A percentile compares a stretch with the other conserved stretches of the same genome.
These are phyloP conservation scores for Aurelia coerulea DNA, from an alignment of 30 jellyfish, hydroid and myxozoan species.

Conservation along the genomic window DNA sequence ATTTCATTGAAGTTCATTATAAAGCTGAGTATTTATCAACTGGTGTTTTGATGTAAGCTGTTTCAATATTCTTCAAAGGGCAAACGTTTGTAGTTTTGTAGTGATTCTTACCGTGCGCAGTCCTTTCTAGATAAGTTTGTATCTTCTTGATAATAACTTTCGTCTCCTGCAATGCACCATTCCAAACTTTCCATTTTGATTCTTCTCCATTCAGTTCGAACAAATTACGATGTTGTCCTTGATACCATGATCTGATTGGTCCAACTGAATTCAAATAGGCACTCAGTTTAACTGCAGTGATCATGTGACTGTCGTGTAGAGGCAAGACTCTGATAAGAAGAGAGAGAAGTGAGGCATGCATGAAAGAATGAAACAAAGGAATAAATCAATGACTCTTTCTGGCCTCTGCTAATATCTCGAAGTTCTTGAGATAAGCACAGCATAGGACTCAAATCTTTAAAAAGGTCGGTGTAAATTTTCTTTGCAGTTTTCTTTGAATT, in stretches of 20 bases:
- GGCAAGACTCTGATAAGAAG: constrained; percentile 61
- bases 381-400: too few relatives aligned
- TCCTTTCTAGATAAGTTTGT: constrained; percentile 71
- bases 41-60: too few relatives aligned
- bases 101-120: constrained; percentile 53
- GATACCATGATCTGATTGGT: constrained; percentile 58
- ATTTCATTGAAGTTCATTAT: too few relatives aligned
- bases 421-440: too few relatives aligned
- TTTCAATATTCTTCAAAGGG: too few relatives aligned
- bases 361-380: too few relatives aligned
- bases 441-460: too few relatives aligned
- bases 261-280: constrained; percentile 59
- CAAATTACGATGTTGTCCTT: constrained; percentile 79
- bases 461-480: too few relatives aligned
- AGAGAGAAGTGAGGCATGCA: neutral
- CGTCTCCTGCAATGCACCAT: constrained; percentile 55
- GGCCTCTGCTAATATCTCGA: too few relatives aligned
- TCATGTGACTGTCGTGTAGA: constrained; percentile 92
- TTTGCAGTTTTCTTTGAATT: too few relatives aligned
- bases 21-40: too few relatives aligned
- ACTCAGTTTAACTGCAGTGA: constrained; percentile 78
- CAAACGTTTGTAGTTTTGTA: too few relatives aligned
- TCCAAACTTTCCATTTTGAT: constrained; percentile 94
- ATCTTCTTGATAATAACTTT: constrained; percentile 54
- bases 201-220: constrained; percentile 75